Base-by-base conservation (phyloP, 2,113 vertebrate species). In the Dipodomys ordii region DNA sequence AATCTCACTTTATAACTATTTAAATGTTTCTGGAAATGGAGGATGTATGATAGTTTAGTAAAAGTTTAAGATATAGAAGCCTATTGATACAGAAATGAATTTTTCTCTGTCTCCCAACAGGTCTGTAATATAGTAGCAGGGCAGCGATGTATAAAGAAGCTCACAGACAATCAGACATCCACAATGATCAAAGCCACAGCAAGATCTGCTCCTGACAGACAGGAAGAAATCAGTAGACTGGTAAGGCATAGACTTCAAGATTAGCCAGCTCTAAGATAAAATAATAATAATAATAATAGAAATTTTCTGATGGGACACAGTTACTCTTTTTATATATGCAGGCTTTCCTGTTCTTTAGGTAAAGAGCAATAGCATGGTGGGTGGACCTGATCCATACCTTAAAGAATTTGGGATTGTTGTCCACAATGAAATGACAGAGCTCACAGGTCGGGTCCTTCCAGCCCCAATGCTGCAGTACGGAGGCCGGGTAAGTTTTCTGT, bases 181-280 rank as follows among this genome's bases (percentile, higher is more conserved):
- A 99, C 99, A 9, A 99, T 99, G 99, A 99, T 99, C 96, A 99
- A 99, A 98, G 99, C 99, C 3, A 99, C 99, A 0, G 99, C 99
- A 10, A 98, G 99, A 84, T 99, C 99, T 2, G 99, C 99, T 30
- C 99, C 99, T 0, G 99, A 99, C 98, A 97, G 99, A 65, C 99
- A 99, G 97, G 99, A 99, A 77, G 99, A 99, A 97, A 99, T 99
- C 98, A 99, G 99, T 97, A 98, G 99, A 95, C 98, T 99, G 96
- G 99, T 98, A 95, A 92, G 71, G 68, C 60, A 28, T 35, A 74
- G 81, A 93, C 88, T 93, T 88, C 81, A 83, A 49, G 25, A 91
- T 93, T 53, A 71, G 64, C 87, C 83, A 68, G 30, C 67, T 92
- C 76, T 95, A 19, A 83, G 44, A 87, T 87, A 90, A 73, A 83